Percentiles rank a stretch among this genome's conserved stretches.
phyloP scores from a whole-genome alignment of 2,888 invertebrate genomes.

The Sympetrum striolatum region DNA sequence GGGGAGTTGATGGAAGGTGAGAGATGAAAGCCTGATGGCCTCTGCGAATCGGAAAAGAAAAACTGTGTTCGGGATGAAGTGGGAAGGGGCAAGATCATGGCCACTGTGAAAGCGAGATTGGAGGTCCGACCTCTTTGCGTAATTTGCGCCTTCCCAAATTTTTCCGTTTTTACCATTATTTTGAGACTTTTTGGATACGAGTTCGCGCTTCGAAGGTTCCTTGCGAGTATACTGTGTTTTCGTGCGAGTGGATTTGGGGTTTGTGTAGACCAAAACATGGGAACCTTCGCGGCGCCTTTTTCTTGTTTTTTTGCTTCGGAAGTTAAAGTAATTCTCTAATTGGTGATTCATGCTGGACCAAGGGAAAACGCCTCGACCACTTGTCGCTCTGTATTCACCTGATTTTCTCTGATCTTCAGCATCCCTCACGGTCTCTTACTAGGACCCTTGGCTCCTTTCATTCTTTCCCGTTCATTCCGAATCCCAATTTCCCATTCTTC shows the following conservation, averaged over 20 bases:
- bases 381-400: neutral
- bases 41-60: no score
- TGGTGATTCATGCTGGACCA: neutral
- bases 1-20: no score
- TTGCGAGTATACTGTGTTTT: no score
- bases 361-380: neutral
- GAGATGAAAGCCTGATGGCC: no score
- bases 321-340: neutral
- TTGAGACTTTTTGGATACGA: neutral
- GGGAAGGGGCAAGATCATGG: neutral
- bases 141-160: neutral
- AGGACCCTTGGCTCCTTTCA: neutral
- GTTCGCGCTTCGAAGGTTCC: no score
- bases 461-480: neutral
- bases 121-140: neutral
- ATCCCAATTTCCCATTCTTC: no score
- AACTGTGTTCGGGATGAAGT: no score
- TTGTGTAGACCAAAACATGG: no score
- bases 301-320: no score
- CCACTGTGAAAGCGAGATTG: neutral
- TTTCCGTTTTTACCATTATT: neutral
- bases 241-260: no score
- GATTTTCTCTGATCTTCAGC: neutral
- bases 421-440: neutral
- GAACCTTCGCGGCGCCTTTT: no score